Evolutionary conservation across 2,113 vertebrate species (phyloP).

Genomic region (Leiothrix lutea): DNA sequence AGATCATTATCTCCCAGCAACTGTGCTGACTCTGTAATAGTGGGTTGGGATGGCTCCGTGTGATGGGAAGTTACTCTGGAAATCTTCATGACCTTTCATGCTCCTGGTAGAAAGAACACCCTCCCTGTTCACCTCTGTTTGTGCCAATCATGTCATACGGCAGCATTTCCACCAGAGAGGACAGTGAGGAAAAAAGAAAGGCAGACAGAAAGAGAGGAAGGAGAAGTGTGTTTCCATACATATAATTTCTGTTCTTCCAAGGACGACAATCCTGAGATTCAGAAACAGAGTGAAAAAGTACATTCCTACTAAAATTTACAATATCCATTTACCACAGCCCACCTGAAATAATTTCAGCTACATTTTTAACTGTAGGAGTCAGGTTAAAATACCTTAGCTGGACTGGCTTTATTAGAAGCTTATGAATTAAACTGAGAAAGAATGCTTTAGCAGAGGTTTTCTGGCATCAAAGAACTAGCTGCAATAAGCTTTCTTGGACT

Average conservation of each 20-base stretch:
- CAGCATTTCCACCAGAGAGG: neutral
- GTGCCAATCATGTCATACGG: neutral
- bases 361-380: neutral
- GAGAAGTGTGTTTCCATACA: neutral
- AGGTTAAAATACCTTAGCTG: neutral
- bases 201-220: neutral
- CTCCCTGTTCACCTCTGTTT: neutral
- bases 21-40: neutral
- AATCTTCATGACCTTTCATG: neutral
- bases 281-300: neutral
- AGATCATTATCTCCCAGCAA: neutral
- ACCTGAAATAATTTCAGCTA: neutral
- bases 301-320: neutral
- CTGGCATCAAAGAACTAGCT: conserved; percentile 19
- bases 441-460: neutral
- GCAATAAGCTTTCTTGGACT: conserved; percentile 14
- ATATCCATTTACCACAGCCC: neutral
- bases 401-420: neutral
- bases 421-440: neutral
- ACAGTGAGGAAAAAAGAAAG: neutral
- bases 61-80: neutral
- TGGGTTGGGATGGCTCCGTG: neutral
- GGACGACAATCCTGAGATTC: neutral
- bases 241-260: neutral
- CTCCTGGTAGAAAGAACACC: neutral